Base-by-base conservation (phyloP, 2,888 invertebrate genomes). In the Nebria brevicollis region DNA sequence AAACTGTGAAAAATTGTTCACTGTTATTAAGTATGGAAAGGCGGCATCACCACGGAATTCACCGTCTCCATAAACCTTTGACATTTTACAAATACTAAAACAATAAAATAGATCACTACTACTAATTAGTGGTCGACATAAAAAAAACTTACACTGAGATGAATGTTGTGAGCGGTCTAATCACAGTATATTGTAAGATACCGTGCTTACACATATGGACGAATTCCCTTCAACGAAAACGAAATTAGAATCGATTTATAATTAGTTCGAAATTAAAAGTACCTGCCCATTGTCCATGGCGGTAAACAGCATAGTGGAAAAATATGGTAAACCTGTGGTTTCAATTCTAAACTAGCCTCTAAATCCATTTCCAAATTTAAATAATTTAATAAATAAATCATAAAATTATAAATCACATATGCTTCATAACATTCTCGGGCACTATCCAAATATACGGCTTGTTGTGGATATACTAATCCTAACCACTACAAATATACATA, bases 381-480 rank as follows among this genome's bases (percentile, higher is more conserved):
- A 89, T 97, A 98, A 88, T 96, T 97, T 82, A 98, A 90, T 85
- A 98, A 91, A 88, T 96, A 98, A 86, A 95, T 95, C 97, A 98
- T 97, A 87, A 98, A 98, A 90, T 98, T 98, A 89, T 98, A 98
- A 86, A 98, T 98, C 2, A 98, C 98, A 91, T 98, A 98, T 0
- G 98, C 98, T 90, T 98, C 98, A 87, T 98, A 98, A 88, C 98
- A 98, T 91, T 98, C 98, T 88, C 98, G 92, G 77, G 96, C 89
- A 85, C 97, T 96, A 89, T 98, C 98, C 86, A 98, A 93, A 88
- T 98, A 98, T 84, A 98, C 97, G 66, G 97, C 96, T 85, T 95
- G 94, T 84, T 94, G 92, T 0, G 97, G 97, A 88, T 96, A 97
- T 77, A 95, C 91, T 83, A 98, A 90, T 2, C 98, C 98, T 85